Base-by-base conservation (phyloP, 2,888 invertebrate species). In the Sphaerophoria taeniata region DNA sequence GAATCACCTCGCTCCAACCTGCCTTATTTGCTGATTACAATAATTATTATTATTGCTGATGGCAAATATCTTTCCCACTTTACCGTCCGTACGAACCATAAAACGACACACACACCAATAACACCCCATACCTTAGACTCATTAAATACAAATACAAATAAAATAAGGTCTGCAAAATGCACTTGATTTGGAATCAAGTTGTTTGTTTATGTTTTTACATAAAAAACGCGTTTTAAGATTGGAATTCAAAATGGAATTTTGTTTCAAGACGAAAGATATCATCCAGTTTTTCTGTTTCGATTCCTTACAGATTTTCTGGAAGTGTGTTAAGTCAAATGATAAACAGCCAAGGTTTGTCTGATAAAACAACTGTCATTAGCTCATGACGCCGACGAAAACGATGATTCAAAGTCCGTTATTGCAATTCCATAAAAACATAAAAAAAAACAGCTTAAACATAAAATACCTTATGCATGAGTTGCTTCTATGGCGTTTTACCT, bases 121-220 rank as follows among this genome's bases (percentile, higher is more conserved):
- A 24, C 24, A 24, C 24, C 2, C 24, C 24, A 24, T 24, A 2
- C 24, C 24, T 24, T 2, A 24, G 24, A 24, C 24, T 24, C 24
- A 24, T 24, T 24, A 24, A 24, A 24, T 24, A 24, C 24, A 24
- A 24, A 24, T 24, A 24, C 1, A 24, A 24, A 24, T 24, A 34
- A 16, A 34, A 16, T 16, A 65, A 49, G 11, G 43, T 4, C 14
- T n/a, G 47, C 31, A 53, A 39, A 43, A 67, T 67, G 53, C 65
- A 65, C 56, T 72, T 72, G 51, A 43, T 78, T 53, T 34, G 24
- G 43, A 33, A 33, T 43, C 33, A 56, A 45, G 65, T 55, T 60
- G 55, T 69, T 73, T 79, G 60, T 79, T 79, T 79, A 78, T 61
- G 39, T 72, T 78, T 33, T 49, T 51, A 51, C 24, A 58, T 49